Evolutionary conservation across 2,113 vertebrate species (phyloP).

Genomic region (Asarcornis scutulata): DNA sequence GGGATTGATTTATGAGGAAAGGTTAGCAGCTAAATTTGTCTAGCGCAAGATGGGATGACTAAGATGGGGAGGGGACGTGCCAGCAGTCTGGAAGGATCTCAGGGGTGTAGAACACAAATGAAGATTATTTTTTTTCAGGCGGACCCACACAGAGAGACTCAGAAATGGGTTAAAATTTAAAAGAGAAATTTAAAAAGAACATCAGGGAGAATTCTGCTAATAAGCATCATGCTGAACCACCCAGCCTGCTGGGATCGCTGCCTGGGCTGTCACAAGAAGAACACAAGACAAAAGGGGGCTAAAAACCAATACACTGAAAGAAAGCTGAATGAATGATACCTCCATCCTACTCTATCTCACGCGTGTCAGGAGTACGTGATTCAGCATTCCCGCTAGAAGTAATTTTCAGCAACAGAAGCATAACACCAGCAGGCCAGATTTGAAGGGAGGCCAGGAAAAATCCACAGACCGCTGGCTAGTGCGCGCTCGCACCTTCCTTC

Average conservation of each 20-base stretch:
- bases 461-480: background rate
- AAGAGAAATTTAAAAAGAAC: background rate
- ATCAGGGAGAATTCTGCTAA: background rate
- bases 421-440: conserved; percentile 51
- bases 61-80: conserved; percentile 58
- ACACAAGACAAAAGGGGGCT: background rate
- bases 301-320: background rate
- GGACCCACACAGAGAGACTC: background rate
- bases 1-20: conserved; percentile 52
- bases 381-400: conserved; percentile 55
- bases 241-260: background rate
- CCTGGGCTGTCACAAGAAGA: background rate
- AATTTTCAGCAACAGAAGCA: conserved; percentile 40
- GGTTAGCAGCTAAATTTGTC: conserved; percentile 61
- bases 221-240: background rate
- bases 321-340: conserved; percentile 2
- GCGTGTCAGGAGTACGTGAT: conserved; percentile 43
- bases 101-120: background rate
- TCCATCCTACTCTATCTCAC: conserved; percentile 20
- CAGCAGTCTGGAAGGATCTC: conserved; percentile 60
- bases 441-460: conserved; percentile 32
- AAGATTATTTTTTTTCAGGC: background rate
- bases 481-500: background rate
- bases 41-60: conserved; percentile 51
- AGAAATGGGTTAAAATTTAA: background rate